Evolutionary conservation across 2,888 invertebrate genomes (phyloP).

Genomic region (Melanotus villosus): DNA sequence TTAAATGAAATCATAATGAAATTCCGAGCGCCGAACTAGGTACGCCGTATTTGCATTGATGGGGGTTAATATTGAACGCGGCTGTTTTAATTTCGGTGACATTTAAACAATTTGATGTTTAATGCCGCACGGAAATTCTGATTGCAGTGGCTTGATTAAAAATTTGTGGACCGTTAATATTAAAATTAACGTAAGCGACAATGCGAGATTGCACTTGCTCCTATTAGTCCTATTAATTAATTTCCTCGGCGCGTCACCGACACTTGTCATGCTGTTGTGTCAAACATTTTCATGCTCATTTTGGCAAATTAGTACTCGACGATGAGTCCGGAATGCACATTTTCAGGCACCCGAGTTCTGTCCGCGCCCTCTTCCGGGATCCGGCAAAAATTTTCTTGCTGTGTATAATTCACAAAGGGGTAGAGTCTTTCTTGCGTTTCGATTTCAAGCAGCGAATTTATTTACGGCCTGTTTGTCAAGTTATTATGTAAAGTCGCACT

Average conservation of each 20-base stretch:
- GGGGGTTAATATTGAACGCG: slow-evolving; percentile 22
- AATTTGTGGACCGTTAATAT: slow-evolving; percentile 64
- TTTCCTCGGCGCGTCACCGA: slow-evolving; percentile 60
- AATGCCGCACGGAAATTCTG: slow-evolving; percentile 60
- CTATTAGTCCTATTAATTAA: slow-evolving; percentile 63
- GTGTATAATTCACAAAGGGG: not conserved
- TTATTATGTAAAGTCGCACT: slow-evolving; percentile 30
- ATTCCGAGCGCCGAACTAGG: slow-evolving; percentile 44
- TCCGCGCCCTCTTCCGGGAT: not conserved
- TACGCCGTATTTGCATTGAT: slow-evolving; percentile 32
- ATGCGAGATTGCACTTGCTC: slow-evolving; percentile 55
- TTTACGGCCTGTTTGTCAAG: slow-evolving; percentile 18
- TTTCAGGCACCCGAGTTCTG: not conserved
- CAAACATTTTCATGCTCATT: slow-evolving; percentile 62
- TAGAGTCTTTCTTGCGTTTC: slow-evolving; percentile 11
- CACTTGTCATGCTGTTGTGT: slow-evolving; percentile 62
- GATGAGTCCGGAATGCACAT: not conserved
- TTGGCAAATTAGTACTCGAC: slow-evolving; percentile 54
- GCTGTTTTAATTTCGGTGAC: slow-evolving; percentile 57
- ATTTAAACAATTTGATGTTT: slow-evolving; percentile 60
- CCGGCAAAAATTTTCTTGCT: not conserved
- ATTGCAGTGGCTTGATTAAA: slow-evolving; percentile 63
- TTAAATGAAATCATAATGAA: slow-evolving; percentile 54
- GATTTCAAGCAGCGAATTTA: slow-evolving; percentile 7
- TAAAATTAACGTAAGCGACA: slow-evolving; percentile 62